Evolutionary conservation across 2,113 vertebrate species (phyloP).

Genomic region (Athene noctua): DNA sequence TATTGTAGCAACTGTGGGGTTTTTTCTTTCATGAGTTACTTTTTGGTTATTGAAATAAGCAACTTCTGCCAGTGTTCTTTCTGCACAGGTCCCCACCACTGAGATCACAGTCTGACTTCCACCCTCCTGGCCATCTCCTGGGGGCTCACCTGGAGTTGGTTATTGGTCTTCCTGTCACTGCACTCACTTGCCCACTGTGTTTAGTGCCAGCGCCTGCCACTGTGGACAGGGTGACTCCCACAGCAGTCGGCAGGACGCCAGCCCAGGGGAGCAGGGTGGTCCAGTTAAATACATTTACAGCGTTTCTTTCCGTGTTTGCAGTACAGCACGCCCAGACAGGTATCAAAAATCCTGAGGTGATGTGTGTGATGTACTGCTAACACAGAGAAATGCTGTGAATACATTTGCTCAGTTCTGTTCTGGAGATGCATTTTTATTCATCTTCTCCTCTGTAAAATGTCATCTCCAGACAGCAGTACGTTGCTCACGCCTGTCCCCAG

Average conservation of each 20-base stretch:
- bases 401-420: neutral
- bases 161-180: neutral
- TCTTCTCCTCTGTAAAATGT: neutral
- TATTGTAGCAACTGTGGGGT: neutral
- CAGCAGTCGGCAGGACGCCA: neutral
- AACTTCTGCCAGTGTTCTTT: neutral
- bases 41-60: neutral
- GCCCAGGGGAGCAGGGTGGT: rapidly evolving
- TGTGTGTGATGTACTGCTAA: neutral
- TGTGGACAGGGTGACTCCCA: neutral
- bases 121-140: neutral
- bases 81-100: neutral
- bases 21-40: neutral
- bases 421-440: neutral
- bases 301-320: neutral
- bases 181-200: neutral
- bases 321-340: neutral
- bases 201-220: neutral
- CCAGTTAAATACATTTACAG: neutral
- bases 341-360: neutral
- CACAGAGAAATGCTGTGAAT: neutral
- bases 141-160: neutral
- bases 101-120: neutral
- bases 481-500: neutral
- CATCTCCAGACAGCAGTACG: neutral